Conservation (phyloP, 2,888 invertebrate genomes). For the Apamea anceps region DNA sequence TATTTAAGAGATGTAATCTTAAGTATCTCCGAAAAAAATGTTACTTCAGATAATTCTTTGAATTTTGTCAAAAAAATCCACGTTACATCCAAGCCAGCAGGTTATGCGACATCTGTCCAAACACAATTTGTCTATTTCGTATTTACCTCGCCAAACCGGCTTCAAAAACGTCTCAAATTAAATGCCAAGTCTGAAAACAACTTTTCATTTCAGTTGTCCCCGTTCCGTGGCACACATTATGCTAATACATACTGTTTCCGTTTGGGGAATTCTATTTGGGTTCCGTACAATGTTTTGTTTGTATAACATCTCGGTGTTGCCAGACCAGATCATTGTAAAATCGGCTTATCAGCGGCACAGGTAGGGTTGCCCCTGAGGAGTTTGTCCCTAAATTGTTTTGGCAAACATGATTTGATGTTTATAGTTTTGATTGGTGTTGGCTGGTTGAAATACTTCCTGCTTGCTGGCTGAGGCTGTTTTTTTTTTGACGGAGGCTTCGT, state of each 20-base stretch:
- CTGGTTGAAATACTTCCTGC: slow-evolving; percentile 8
- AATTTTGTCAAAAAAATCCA: neutral
- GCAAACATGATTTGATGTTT: slow-evolving; percentile 6
- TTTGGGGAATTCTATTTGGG: slow-evolving; percentile 66
- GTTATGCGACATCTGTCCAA: slow-evolving; percentile 42
- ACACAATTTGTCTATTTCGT: slow-evolving; percentile 44
- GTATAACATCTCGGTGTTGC: slow-evolving; percentile 49
- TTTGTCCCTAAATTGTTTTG: slow-evolving; percentile 28
- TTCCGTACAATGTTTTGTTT: slow-evolving; percentile 69
- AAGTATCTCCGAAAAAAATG: neutral
- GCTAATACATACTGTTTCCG: slow-evolving; percentile 73
- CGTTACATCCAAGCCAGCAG: slow-evolving; percentile 2
- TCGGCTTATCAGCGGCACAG: slow-evolving; percentile 45
- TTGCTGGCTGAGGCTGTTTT: neutral
- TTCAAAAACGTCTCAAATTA: slow-evolving; percentile 62
- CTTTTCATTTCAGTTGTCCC: slow-evolving; percentile 80
- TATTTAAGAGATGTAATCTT: neutral
- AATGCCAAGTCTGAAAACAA: slow-evolving; percentile 73
- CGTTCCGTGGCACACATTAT: slow-evolving; percentile 68
- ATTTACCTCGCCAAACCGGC: slow-evolving; percentile 66
- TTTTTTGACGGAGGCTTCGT: too few relatives aligned
- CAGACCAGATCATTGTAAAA: slow-evolving; percentile 53
- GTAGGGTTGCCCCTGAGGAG: slow-evolving; percentile 33
- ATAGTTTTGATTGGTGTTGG: slow-evolving; percentile 25
- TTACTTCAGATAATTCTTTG: neutral